A percentile compares a stretch with the other conserved stretches of the same genome.
phyloP scores from a whole-genome alignment of 64 coral and sea anemone genomes.

The Pocillopora verrucosa region DNA sequence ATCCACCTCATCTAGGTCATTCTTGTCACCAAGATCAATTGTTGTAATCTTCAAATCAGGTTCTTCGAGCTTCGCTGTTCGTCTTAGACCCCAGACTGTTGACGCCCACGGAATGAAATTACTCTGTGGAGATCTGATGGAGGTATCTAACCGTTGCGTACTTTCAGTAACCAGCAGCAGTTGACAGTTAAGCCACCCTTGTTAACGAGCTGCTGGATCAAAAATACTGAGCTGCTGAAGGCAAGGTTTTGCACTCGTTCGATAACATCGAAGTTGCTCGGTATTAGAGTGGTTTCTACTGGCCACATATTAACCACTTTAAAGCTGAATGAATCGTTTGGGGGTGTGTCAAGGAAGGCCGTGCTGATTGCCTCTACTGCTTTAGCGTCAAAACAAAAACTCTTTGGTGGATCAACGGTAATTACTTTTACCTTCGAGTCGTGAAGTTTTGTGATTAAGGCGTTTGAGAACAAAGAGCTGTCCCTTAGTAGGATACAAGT shows the following conservation, averaged over 20 bases:
- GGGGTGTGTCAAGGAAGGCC: neutral
- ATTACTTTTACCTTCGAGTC: neutral
- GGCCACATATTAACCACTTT: constrained; percentile 41
- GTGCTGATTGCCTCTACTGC: neutral
- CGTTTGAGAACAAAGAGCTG: neutral
- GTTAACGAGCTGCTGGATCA: neutral
- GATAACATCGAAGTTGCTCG: neutral
- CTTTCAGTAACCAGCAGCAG: constrained; percentile 22
- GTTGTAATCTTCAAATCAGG: neutral
- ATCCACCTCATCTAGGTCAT: neutral
- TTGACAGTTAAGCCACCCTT: neutral
- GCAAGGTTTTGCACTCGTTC: constrained; percentile 29
- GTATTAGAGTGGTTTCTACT: constrained; percentile 9
- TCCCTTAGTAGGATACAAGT: constrained; percentile 32
- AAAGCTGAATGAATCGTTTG: neutral
- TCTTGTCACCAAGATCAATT: constrained; percentile 11
- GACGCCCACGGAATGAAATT: constrained; percentile 28
- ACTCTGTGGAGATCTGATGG: too few species aligned
- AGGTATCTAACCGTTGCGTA: neutral
- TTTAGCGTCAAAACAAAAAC: neutral
- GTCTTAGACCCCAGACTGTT: constrained; percentile 45
- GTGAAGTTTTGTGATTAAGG: neutral
- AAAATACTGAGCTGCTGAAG: constrained; percentile 23
- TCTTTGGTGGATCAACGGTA: neutral
- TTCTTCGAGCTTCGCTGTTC: constrained; percentile 29